Evolutionary conservation across 2,797 vertebrate genomes (phyloP).

Genomic region (Macroramphosus scolopax): DNA sequence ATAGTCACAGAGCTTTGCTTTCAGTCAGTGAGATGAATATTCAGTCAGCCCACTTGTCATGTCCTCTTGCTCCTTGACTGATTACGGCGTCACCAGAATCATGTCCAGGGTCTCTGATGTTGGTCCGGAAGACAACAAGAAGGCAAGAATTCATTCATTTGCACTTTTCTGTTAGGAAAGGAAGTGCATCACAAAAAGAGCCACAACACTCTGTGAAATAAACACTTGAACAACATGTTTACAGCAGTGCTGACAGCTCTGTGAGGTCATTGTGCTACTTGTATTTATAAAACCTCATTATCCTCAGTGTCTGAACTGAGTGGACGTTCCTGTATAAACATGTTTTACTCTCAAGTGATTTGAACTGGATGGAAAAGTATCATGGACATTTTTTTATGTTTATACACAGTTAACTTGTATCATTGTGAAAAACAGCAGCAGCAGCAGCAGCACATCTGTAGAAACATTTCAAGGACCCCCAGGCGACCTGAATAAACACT

Average conservation of each 20-base stretch:
- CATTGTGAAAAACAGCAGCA: too few relatives aligned
- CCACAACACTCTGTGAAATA: too few relatives aligned
- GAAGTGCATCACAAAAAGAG: not conserved
- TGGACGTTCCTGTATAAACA: too few relatives aligned
- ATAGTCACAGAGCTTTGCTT: conserved; percentile 10
- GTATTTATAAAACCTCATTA: too few relatives aligned
- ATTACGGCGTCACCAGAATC: conserved; percentile 23
- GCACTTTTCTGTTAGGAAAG: conserved; percentile 24
- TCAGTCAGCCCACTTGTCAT: conserved; percentile 30
- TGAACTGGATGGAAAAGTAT: too few relatives aligned
- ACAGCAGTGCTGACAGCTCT: too few relatives aligned
- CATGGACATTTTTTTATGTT: too few relatives aligned
- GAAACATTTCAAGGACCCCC: conserved; percentile 45
- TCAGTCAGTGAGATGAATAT: conserved; percentile 34
- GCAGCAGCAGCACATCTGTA: conserved; percentile 2
- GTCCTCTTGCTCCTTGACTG: conserved; percentile 26
- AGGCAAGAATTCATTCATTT: conserved; percentile 18
- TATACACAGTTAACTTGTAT: too few relatives aligned
- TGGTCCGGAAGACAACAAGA: conserved; percentile 11
- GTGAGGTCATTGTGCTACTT: too few relatives aligned
- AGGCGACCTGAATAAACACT: conserved; percentile 34
- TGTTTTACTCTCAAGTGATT: too few relatives aligned
- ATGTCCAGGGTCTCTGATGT: conserved; percentile 15
- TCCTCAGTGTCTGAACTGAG: too few relatives aligned
- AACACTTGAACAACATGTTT: too few relatives aligned